Evolutionary conservation across 2,888 invertebrate genomes (phyloP), one percentile per base, ranked within the genome.

Genomic region (Lysandra coridon): DNA sequence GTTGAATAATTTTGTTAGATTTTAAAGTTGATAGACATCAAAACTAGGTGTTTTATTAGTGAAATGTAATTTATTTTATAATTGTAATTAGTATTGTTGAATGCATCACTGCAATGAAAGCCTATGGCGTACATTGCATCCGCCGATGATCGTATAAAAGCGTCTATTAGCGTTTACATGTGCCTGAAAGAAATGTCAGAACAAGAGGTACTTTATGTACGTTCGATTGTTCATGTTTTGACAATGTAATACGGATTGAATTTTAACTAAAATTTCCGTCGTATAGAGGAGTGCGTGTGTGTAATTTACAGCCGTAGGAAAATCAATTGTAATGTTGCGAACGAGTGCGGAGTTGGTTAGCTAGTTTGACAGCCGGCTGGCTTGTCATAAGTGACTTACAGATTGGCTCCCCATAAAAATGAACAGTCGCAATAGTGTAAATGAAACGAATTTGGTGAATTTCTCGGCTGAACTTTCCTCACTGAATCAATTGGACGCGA

Each of bases 361-460:
- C 83, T 87, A 87, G 85, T 88, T 89, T 91, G 93, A 92, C 93
- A 92, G 93, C 93, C 94, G 93, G 92, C 88, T 85, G 92, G 92
- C 92, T 92, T 84, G 92, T 92, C 92, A 86, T 88, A 86, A 84
- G 85, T 86, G 85, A 86, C 86, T 87, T 85, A 86, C 85, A 84
- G 69, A 87, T 88, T 87, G 88, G 87, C 85, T 87, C 84, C 85
- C 85, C 84, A 87, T 90, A 92, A 93, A 93, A 90, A 93, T 93
- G 93, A 92, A 93, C 92, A 93, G 88, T 93, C 93, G 92, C 86
- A 91, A 88, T 89, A 88, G 91, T 88, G 91, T 90, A 86, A 92
- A 92, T 91, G 91, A 93, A 90, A 89, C 89, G 85, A 93, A 92
- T 92, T 91, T 93, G 90, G 92, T 94, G 88, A 93, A 92, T 88